A percentile compares a stretch with the other conserved stretches of the same genome.
These are phyloP conservation scores for Chloromyia formosa DNA, from an alignment of 2,888 invertebrate species.

Conservation along the genomic window DNA sequence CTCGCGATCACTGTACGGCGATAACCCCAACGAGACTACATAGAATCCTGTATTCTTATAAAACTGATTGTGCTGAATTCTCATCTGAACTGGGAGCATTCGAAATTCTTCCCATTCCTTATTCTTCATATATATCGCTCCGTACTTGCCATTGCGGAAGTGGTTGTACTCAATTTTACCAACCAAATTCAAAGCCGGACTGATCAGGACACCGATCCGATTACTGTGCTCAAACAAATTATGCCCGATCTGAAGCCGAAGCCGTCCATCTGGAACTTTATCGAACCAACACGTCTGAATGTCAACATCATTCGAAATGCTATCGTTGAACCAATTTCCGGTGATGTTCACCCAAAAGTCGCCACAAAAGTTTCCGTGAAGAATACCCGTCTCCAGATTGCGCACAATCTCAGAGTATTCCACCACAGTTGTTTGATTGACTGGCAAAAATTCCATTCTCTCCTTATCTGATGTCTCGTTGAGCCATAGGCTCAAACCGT, in stretches of 20 bases:
- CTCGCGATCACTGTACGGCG: slow-evolving; percentile 85
- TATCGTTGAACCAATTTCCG: slow-evolving; percentile 86
- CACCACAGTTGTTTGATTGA: slow-evolving; percentile 86
- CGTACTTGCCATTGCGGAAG: slow-evolving; percentile 82
- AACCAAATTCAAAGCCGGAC: slow-evolving; percentile 82
- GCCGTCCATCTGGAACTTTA: slow-evolving; percentile 64
- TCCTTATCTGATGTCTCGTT: slow-evolving; percentile 77
- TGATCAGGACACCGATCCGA: slow-evolving; percentile 78
- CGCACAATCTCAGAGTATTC: slow-evolving; percentile 87
- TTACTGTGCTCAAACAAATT: slow-evolving; percentile 82
- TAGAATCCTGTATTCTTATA: slow-evolving; percentile 87
- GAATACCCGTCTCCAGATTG: slow-evolving; percentile 87
- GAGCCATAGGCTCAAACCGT: slow-evolving; percentile 89
- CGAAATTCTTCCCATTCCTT: slow-evolving; percentile 82
- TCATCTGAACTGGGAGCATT: slow-evolving; percentile 73
- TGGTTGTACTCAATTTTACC: slow-evolving; percentile 88
- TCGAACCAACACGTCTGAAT: slow-evolving; percentile 83
- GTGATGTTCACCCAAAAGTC: slow-evolving; percentile 89
- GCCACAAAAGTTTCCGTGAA: slow-evolving; percentile 93
- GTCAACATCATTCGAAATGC: slow-evolving; percentile 80
- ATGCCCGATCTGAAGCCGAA: slow-evolving; percentile 82
- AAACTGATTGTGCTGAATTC: slow-evolving; percentile 89
- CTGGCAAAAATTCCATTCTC: slow-evolving; percentile 76
- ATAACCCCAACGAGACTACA: slow-evolving; percentile 86
- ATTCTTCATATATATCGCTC: slow-evolving; percentile 86